Conservation (phyloP, 2,888 invertebrate species). For the Trichacis sp. region DNA sequence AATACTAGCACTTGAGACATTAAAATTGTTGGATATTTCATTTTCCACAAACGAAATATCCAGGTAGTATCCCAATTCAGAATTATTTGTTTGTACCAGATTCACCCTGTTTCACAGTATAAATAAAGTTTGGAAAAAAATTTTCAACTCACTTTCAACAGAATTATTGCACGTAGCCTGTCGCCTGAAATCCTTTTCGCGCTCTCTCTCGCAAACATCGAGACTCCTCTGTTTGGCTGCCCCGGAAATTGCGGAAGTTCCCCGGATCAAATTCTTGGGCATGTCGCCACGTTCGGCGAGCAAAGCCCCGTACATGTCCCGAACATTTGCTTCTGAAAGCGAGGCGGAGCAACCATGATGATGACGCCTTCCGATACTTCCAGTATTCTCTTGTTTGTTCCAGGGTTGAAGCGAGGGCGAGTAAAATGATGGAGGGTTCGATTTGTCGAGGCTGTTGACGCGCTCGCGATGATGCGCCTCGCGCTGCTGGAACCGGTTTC, state of each 20-base stretch:
- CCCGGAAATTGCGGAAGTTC: slow-evolving; percentile 53
- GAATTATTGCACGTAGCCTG: slow-evolving; percentile 69
- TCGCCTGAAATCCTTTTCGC: slow-evolving; percentile 64
- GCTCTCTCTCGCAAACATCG: slow-evolving; percentile 70
- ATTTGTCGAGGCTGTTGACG: slow-evolving; percentile 65
- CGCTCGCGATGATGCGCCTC: slow-evolving; percentile 60
- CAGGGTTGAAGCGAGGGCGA: slow-evolving; percentile 56
- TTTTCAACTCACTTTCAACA: slow-evolving; percentile 54
- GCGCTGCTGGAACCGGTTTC: slow-evolving; percentile 56
- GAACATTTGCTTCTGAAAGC: slow-evolving; percentile 62
- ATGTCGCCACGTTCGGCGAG: slow-evolving; percentile 57
- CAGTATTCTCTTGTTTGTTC: slow-evolving; percentile 57
- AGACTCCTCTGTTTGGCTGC: slow-evolving; percentile 71
- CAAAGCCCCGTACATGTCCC: slow-evolving; percentile 54
- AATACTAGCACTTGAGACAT: too few species aligned
- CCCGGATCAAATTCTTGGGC: slow-evolving; percentile 66
- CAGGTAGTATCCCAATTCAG: too few species aligned
- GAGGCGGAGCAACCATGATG: slow-evolving; percentile 62
- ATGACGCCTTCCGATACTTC: slow-evolving; percentile 57
- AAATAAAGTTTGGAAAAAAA: slow-evolving; percentile 5
- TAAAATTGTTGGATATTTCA: too few species aligned
- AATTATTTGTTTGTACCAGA: too few species aligned
- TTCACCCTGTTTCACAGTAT: neutral
- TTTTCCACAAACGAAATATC: too few species aligned
- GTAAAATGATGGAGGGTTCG: slow-evolving; percentile 58